Evolutionary conservation across 2,888 invertebrate genomes (phyloP), one percentile per base, ranked within the genome.

Genomic region (Cantharis flavilabris): DNA sequence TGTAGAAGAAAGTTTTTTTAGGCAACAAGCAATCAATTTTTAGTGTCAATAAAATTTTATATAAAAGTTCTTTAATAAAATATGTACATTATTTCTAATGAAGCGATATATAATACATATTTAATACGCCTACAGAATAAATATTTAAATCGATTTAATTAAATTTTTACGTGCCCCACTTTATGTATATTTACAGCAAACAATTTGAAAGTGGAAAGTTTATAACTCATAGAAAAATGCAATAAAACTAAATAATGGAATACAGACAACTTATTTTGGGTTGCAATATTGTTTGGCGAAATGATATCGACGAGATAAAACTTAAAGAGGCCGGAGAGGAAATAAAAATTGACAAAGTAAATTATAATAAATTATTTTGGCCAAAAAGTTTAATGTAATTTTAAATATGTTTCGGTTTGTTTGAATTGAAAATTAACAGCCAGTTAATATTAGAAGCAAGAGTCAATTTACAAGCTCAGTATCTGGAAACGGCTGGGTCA

Each of bases 401-500:
- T 23, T 26, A 67, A 67, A 67, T 67, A 67, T 26, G 65, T 23
- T 67, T 26, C 23, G 23, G 7, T 23, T 67, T 67, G 65, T 67
- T 23, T 67, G 26, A 67, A 67, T n/a, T 67, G 65, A 23, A 67
- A 67, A 67, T 67, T 67, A 67, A 67, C 65, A 26, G 16, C 16
- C 65, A 67, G 65, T 67, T 67, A 67, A 67, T 67, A 67, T 20
- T 67, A 67, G 23, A 67, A 13, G 65, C 65, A 67, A 70, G 70
- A 75, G 75, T 75, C 75, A 71, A 75, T 75, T 75, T 75, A 26
- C 16, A 18, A 33, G 20, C 30, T 49, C 33, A 62, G 49, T 71
- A 70, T 16, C 71, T 26, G 70, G 65, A 65, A 73, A 75, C 70
- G 64, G 75, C 26, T 71, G 18, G 64, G 75, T 75, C 75, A 75